phyloP scores from a whole-genome alignment of 2,113 vertebrate genomes.

The Bufo gargarizans region DNA sequence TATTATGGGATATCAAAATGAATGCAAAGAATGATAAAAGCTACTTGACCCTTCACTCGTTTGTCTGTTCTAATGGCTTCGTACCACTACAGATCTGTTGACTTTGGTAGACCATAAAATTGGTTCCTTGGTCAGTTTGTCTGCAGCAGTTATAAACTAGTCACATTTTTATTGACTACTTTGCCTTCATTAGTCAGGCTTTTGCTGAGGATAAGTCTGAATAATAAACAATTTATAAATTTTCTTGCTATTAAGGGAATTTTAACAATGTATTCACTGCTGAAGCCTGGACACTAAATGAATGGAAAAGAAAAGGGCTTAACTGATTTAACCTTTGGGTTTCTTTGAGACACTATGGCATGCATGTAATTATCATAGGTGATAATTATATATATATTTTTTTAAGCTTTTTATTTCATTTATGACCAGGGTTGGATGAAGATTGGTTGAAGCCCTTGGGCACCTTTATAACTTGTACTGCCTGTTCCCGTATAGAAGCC shows the following conservation, averaged over 20 bases:
- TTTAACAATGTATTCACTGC: conserved; percentile 20
- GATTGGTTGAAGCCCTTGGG: no score
- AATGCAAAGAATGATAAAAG: conserved; percentile 38
- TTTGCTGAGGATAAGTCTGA: conserved; percentile 11
- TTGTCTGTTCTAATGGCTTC: conserved; percentile 51
- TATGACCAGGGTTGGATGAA: background rate
- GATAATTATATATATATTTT: background rate
- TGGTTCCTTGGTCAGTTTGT: conserved; percentile 41
- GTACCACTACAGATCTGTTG: conserved; percentile 38
- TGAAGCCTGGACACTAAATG: background rate
- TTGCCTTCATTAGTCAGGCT: conserved; percentile 38
- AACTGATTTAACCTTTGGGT: background rate
- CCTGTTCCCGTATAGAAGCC: no score
- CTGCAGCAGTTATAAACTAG: conserved; percentile 44
- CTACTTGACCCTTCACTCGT: conserved; percentile 43
- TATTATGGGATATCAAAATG: conserved; percentile 54
- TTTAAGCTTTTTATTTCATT: background rate
- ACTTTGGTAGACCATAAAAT: conserved; percentile 42
- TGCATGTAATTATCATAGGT: background rate
- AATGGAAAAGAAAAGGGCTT: background rate
- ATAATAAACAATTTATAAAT: conserved; percentile 35
- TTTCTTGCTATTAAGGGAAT: conserved; percentile 11
- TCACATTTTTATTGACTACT: conserved; percentile 15
- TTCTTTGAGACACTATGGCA: background rate
- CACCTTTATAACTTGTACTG: no score